phyloP scores from a whole-genome alignment of 2,113 vertebrate species.

The Amphiprion ocellaris region DNA sequence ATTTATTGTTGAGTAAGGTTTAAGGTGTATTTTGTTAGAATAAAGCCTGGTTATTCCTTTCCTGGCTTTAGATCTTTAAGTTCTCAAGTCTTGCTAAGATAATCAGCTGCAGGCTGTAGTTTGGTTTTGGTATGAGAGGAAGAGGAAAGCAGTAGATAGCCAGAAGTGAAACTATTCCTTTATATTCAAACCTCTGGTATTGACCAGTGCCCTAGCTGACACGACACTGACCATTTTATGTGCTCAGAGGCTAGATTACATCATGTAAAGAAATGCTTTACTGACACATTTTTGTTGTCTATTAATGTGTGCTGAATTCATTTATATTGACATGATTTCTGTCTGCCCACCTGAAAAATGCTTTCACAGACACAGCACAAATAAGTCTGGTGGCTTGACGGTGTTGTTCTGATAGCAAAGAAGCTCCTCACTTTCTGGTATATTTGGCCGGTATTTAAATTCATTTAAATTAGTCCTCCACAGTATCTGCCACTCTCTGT shows the following conservation, averaged over 20 bases:
- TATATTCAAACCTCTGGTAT: not conserved
- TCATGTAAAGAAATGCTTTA: not conserved
- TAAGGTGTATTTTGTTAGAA: not conserved
- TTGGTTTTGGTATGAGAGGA: no score
- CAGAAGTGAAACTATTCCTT: no score
- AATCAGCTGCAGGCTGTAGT: no score
- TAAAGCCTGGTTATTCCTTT: not conserved
- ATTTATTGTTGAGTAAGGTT: not conserved
- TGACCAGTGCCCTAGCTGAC: no score
- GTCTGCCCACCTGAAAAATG: constrained; percentile 18
- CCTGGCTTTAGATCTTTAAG: no score
- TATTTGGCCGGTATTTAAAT: constrained; percentile 45
- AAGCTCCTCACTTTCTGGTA: constrained; percentile 26
- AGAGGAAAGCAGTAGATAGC: no score
- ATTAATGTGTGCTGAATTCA: not conserved
- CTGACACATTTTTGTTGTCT: not conserved
- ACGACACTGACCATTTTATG: not conserved
- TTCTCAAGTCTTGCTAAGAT: no score
- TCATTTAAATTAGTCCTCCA: constrained; percentile 62
- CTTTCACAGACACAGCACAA: constrained; percentile 26
- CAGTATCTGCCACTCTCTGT: constrained; percentile 26
- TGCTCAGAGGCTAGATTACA: not conserved
- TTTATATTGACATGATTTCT: constrained; percentile 39
- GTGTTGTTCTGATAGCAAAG: constrained; percentile 15
- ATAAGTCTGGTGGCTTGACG: constrained; percentile 11